Evolutionary conservation across 2,113 vertebrate species (phyloP).

Genomic region (Sapajus apella): DNA sequence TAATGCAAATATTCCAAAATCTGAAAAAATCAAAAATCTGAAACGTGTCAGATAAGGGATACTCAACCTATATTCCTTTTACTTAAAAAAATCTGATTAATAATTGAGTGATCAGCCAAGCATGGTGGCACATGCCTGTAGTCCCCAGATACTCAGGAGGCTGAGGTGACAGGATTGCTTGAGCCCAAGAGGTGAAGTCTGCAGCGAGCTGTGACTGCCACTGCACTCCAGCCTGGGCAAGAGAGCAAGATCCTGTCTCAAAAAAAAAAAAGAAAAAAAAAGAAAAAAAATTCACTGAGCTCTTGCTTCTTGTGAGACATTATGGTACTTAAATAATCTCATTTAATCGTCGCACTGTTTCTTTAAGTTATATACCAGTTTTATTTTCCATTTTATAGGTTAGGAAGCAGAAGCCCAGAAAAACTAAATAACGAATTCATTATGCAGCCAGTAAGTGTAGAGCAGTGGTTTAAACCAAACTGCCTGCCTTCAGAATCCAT

Average conservation of each 20-base stretch:
- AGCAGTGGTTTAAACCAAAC: not conserved
- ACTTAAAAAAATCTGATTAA: not conserved
- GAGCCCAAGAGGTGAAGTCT: too few relatives aligned
- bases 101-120: not conserved
- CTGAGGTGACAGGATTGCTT: too few relatives aligned
- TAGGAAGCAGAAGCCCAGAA: not conserved
- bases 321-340: constrained; percentile 5
- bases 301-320: not conserved
- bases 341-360: not conserved
- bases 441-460: not conserved
- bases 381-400: not conserved
- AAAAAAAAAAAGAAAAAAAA: too few relatives aligned
- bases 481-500: not conserved
- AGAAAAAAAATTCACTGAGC: not conserved
- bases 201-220: too few relatives aligned
- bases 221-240: too few relatives aligned
- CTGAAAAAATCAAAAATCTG: not conserved
- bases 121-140: too few relatives aligned
- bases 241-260: too few relatives aligned
- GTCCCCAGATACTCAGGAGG: too few relatives aligned
- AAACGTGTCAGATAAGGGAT: not conserved
- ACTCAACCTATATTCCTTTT: not conserved
- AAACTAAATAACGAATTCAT: constrained; percentile 3
- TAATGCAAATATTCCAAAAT: not conserved
- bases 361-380: constrained; percentile 16